Evolutionary conservation across 2,888 invertebrate species (phyloP), one percentile per base, ranked within the genome.

Genomic region (Macroteleia sp.): DNA sequence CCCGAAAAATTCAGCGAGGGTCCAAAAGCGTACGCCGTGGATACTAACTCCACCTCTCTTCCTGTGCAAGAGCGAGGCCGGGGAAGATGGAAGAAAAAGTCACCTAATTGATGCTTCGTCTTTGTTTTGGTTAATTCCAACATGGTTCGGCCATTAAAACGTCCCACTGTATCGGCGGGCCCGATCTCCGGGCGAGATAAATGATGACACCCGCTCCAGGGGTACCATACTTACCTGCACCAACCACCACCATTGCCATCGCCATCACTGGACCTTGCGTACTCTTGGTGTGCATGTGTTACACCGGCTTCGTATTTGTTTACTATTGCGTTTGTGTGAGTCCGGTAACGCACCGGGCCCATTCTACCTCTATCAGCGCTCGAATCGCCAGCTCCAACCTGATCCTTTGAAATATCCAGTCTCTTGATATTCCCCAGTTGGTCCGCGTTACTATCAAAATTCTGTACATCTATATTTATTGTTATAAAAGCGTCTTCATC

Each of bases 71-170:
- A 54, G 39, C 20, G 41, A 25, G 52, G 36, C 22, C 52, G 42
- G 50, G 69, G 84, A 83, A 85, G 83, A 86, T 87, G 86, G 86
- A 87, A 89, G 89, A 87, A 90, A 92, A 92, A 92, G 91, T 92
- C 92, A 91, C 93, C 93, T 94, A 94, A 94, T 94, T 94, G 94
- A 94, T 94, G 94, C 93, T 94, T 94, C 93, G 93, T 93, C 94
- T 92, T 94, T 93, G 93, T 93, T 94, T 94, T 93, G 93, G 93
- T 94, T 93, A 94, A 94, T 94, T 92, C 92, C 93, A 93, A 94
- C 94, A 94, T 93, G 94, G 93, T 94, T 94, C 93, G 93, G 93
- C 94, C 94, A 94, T 94, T 94, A 94, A 94, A 94, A 93, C 93
- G 93, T 94, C 93, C 93, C 92, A 87, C 91, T 92, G 92, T 93